These are phyloP conservation scores for Tapirus indicus DNA, from an alignment of 2,797 vertebrate species.

Conservation along the genomic window DNA sequence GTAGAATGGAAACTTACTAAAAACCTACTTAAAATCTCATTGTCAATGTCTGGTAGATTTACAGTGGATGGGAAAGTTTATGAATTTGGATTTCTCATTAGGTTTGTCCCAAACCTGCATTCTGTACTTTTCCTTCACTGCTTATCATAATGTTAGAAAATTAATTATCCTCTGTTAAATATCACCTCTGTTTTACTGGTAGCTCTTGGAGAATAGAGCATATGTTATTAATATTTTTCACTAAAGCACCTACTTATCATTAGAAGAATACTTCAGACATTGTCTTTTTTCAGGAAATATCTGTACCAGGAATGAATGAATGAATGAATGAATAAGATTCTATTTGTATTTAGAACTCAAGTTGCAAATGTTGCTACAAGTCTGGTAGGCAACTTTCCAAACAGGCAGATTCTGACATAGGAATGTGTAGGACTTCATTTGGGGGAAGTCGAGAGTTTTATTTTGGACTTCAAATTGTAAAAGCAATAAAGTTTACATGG, in stretches of 20 bases:
- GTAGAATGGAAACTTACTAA: background rate
- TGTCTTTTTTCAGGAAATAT: background rate
- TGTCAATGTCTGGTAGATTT: background rate
- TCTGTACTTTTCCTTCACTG: background rate
- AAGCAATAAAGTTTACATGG: background rate
- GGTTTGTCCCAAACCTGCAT: background rate
- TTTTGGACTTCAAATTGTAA: constrained; percentile 45
- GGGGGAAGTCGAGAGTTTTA: background rate
- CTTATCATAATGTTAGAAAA: background rate
- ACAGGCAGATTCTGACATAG: background rate
- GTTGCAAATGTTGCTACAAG: background rate
- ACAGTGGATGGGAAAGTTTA: background rate
- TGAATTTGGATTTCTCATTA: background rate
- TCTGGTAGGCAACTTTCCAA: background rate
- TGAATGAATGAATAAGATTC: background rate
- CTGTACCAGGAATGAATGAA: background rate
- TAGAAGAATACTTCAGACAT: background rate
- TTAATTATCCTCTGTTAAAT: background rate
- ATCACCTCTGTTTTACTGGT: background rate
- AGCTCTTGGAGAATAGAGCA: background rate
- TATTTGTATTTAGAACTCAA: background rate
- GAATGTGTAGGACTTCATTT: background rate
- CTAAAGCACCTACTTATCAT: background rate
- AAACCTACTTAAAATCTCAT: background rate
- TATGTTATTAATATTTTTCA: background rate